These are phyloP conservation scores for Acipenser ruthenus DNA, from an alignment of 2,797 vertebrate genomes.

Conservation along the genomic window DNA sequence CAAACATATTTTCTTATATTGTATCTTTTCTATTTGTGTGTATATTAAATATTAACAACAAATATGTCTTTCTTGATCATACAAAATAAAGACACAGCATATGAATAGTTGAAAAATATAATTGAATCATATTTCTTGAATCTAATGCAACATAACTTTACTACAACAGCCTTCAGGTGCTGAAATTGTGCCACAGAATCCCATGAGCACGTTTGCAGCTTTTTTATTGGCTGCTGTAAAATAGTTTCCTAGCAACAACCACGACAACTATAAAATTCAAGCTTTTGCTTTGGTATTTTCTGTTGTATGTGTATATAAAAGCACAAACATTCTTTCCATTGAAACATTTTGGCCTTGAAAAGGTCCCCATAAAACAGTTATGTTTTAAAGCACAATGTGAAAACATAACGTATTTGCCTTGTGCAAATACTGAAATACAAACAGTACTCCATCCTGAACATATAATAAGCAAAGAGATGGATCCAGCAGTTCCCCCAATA, in stretches of 20 bases:
- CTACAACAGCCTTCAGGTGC: not conserved
- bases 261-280: not conserved
- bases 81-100: no score
- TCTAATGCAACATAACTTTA: not conserved
- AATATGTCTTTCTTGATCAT: no score
- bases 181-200: not conserved
- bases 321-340: not conserved
- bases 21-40: no score
- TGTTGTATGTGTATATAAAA: conserved; percentile 1
- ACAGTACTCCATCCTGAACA: not conserved
- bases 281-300: not conserved
- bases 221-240: not conserved
- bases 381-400: not conserved
- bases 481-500: no score
- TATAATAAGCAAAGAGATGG: not conserved
- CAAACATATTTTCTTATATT: no score
- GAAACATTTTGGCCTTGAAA: not conserved
- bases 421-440: not conserved
- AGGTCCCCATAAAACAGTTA: conserved; percentile 13
- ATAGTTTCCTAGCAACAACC: conserved; percentile 6
- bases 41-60: no score
- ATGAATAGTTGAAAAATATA: no score
- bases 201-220: not conserved
- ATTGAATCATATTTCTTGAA: not conserved
- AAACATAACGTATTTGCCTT: not conserved